phyloP scores from a whole-genome alignment of 2,797 vertebrate species.

The Cynodonichthys magdalenae region DNA sequence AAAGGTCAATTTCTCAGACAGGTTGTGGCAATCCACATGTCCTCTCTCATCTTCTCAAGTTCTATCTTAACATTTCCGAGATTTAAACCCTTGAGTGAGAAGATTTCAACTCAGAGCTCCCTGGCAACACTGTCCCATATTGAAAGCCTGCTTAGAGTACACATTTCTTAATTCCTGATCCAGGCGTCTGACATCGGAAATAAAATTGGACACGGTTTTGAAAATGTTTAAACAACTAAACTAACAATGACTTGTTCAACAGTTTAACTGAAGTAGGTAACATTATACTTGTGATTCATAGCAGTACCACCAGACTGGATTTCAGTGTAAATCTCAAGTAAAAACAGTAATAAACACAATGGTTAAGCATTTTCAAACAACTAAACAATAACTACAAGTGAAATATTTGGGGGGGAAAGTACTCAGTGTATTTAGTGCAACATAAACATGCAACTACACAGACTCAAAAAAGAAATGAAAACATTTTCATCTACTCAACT shows the following conservation, averaged over 20 bases:
- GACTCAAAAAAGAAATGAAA: too few relatives aligned
- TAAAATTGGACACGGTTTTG: not conserved
- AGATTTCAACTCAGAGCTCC: conserved; percentile 59
- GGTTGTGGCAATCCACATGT: conserved; percentile 27
- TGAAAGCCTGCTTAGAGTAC: conserved; percentile 40
- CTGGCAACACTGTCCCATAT: conserved; percentile 49
- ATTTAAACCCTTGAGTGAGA: conserved; percentile 52
- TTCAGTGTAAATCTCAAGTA: not conserved
- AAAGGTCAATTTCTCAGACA: conserved; percentile 41
- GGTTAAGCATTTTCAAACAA: not conserved
- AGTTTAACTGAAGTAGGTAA: not conserved
- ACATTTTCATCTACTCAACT: too few relatives aligned
- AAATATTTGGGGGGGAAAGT: not conserved
- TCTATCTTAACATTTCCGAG: conserved; percentile 48
- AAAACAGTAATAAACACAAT: not conserved
- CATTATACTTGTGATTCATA: not conserved
- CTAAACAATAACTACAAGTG: not conserved
- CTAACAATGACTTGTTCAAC: not conserved
- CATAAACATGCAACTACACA: not conserved
- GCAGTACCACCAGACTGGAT: not conserved
- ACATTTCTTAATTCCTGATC: conserved; percentile 40
- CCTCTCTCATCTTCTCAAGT: conserved; percentile 7
- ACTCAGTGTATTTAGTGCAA: not conserved
- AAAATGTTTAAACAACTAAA: not conserved
- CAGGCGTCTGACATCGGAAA: conserved; percentile 1